These are phyloP conservation scores for Megathymus violae DNA, from an alignment of 1,140 invertebrate genomes.

Conservation along the genomic window DNA sequence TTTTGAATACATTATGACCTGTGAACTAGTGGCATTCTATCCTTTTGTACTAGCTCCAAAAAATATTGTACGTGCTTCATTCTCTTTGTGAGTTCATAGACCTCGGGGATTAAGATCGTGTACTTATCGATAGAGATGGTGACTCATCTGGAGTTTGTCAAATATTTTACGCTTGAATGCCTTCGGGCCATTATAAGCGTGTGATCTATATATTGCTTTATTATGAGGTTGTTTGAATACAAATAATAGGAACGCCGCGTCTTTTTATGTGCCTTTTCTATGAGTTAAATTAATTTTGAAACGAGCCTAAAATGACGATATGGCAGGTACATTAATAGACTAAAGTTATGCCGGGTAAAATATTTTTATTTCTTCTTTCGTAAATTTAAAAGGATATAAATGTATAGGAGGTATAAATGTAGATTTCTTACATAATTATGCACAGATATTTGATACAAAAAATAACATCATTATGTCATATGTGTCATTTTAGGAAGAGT, in stretches of 20 bases:
- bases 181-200: constrained; percentile 21
- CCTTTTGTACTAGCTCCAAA: constrained; percentile 63
- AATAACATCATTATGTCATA: not conserved
- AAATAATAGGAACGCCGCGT: constrained; percentile 20
- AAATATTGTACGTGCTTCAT: constrained; percentile 50
- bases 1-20: constrained; percentile 78
- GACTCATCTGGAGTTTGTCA: constrained; percentile 63
- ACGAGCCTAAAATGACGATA: constrained; percentile 16
- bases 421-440: not conserved
- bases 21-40: constrained; percentile 68
- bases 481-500: constrained; percentile 14
- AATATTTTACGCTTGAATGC: constrained; percentile 59
- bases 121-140: constrained; percentile 53
- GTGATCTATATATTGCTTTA: constrained; percentile 39
- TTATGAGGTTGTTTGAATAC: constrained; percentile 31
- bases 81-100: constrained; percentile 63
- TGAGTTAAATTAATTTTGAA: constrained; percentile 25
- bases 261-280: constrained; percentile 19
- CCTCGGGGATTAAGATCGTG: constrained; percentile 65
- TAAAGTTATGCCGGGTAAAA: not conserved
- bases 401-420: not conserved
- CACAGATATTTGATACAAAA: constrained; percentile 5
- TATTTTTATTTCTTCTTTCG: not conserved
- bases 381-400: not conserved
- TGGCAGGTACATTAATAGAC: constrained; percentile 22